Evolutionary conservation across 2,797 vertebrate genomes (phyloP), one percentile per base, ranked within the genome.

Genomic region (Selene dorsalis): DNA sequence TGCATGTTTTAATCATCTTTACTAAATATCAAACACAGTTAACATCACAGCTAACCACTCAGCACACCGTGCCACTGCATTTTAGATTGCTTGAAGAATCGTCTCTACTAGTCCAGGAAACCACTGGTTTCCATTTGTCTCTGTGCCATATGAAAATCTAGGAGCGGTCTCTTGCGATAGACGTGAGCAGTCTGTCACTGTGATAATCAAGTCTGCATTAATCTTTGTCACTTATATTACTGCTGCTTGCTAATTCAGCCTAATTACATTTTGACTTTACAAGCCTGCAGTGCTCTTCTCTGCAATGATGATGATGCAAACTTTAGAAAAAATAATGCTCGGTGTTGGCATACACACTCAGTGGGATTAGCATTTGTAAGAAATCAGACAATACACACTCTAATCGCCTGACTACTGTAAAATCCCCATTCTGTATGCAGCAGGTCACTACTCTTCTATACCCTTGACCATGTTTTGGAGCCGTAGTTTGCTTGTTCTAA

Each of bases 81-180:
- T 39, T 50, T 28, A 2, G 5, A 48, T 18, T 47, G 57, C 28
- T 39, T 69, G 35, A 45, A 64, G 43, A 14, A 32, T 41, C 59
- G 55, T 28, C 13, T 55, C 24, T 28, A 20, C 53, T 3, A 1
- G 47, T 69, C 35, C 39, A 57, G 43, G 43, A 52, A 60, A 47
- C 38, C 41, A 65, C 38, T 62, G 28, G 17, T 38, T 71, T 72
- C 26, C 18, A 22, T 60, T 60, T 3, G 28, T 66, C 60, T 53
- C 41, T 69, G 7, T 20, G 7, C 20, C 1, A 60, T 60, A 48
- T 39, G 17, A 53, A 71, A 67, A 59, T 71, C n/a, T 73, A 47
- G 71, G 26, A 67, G 48, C 22, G 10, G 35, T 28, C 6, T 13
- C 12, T 9, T 28, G 22, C 47, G 18, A 32, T 67, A 20, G 14